Base-by-base conservation (phyloP, 2,888 invertebrate genomes). In the Hemistola chrysoprasaria region DNA sequence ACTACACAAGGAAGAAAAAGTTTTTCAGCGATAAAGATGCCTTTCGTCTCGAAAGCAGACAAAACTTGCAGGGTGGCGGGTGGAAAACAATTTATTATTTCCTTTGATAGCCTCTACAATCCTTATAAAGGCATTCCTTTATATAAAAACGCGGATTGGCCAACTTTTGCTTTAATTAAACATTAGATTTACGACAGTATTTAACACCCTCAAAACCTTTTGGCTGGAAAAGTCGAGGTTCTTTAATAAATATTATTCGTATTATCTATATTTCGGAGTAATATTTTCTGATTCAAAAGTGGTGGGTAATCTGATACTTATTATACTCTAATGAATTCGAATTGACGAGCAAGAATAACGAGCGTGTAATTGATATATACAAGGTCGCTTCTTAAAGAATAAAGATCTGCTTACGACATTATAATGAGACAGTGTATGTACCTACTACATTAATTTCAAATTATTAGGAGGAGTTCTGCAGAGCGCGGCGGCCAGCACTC, bases 21-120 rank as follows among this genome's bases (percentile, higher is more conserved):
- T 85, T 83, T 67, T 66, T 54, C 65, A 65, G 65, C 75, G 82
- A 85, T 84, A 85, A 84, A 81, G 82, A 78, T 79, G 78, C 73
- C 78, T 77, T 78, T 74, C 72, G 72, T 71, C 73, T 75, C 70
- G 66, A 66, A 71, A 64, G 65, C 69, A 67, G 71, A 68, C 71
- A 62, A 68, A 78, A 79, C 68, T 78, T 74, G 65, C 66, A 61
- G 66, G 69, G 62, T 53, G 66, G 65, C 56, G 67, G 71, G 71
- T 59, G 64, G 62, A 66, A 71, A 78, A 78, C 76, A 79, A 76
- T 76, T 71, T 71, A 73, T 74, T 77, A 71, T 71, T 73, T 66
- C 65, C 71, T 73, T 73, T 71, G 69, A 72, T 73, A 69, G 68
- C 61, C 43, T 57, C 56, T 62, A 65, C 52, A 55, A 55, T 48